Evolutionary conservation across 2,888 invertebrate species (phyloP).

Genomic region (Scaptomyza parva): DNA sequence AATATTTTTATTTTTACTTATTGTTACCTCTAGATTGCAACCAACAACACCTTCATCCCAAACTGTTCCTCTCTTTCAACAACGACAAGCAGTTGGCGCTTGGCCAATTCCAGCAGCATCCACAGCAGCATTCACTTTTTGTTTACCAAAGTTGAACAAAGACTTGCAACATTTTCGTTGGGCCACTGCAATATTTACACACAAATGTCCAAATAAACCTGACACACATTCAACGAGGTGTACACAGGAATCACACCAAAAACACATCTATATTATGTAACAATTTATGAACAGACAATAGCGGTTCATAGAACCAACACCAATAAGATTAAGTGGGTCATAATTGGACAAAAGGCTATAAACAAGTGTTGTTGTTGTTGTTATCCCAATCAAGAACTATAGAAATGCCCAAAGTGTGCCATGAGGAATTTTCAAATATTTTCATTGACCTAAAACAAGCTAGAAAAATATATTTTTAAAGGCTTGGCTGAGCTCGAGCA

Average conservation of each 20-base stretch:
- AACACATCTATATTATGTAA: slow-evolving; percentile 28
- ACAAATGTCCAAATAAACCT: slow-evolving; percentile 48
- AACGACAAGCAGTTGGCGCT: slow-evolving; percentile 60
- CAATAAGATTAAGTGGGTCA: not conserved
- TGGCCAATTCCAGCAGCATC: slow-evolving; percentile 61
- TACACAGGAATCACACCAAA: slow-evolving; percentile 22
- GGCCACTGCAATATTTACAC: slow-evolving; percentile 41
- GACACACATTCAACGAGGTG: slow-evolving; percentile 27
- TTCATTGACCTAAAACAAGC: not conserved
- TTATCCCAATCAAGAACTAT: too few species aligned
- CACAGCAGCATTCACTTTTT: slow-evolving; percentile 51
- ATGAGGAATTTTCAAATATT: not conserved
- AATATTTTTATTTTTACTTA: slow-evolving; percentile 76
- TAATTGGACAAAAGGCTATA: not conserved
- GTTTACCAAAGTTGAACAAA: slow-evolving; percentile 67
- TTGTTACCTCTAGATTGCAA: slow-evolving; percentile 19
- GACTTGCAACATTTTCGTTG: slow-evolving; percentile 46
- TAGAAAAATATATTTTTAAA: not conserved
- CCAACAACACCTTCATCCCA: too few species aligned
- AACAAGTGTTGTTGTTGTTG: not conserved
- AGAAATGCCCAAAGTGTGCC: not conserved
- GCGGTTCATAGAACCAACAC: not conserved
- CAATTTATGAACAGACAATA: slow-evolving; percentile 11
- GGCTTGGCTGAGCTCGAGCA: not conserved
- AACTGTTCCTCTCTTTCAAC: not conserved